phyloP scores from a whole-genome alignment of 2,888 invertebrate species.

The Brachyopa scutellaris region DNA sequence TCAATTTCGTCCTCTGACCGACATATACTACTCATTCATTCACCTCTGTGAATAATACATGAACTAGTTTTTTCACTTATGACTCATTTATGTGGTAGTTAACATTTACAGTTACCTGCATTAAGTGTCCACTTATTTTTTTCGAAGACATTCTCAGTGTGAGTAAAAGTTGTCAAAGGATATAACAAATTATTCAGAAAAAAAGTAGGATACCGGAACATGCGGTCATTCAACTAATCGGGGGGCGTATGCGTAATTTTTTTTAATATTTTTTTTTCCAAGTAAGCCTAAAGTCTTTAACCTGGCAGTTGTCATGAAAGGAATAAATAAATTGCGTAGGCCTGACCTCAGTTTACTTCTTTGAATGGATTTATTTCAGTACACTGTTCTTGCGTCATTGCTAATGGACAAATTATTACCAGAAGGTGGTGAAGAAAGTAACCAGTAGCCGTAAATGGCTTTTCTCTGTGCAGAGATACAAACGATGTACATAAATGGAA shows the following conservation, averaged over 20 bases:
- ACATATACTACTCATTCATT: conserved; percentile 29
- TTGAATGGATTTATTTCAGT: no score
- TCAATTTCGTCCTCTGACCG: conserved; percentile 46
- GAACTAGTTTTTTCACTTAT: conserved; percentile 34
- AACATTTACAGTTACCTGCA: conserved; percentile 13
- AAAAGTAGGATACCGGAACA: conserved; percentile 22
- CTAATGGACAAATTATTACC: neutral
- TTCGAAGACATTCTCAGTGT: conserved; percentile 1
- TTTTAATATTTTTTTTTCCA: neutral
- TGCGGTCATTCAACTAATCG: conserved; percentile 41
- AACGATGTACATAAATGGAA: no score
- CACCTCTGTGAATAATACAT: conserved; percentile 40
- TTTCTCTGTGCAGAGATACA: neutral
- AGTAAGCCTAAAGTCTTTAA: conserved; percentile 4
- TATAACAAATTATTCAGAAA: conserved; percentile 6
- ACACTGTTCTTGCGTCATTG: conserved; percentile 61
- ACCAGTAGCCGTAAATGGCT: conserved; percentile 17
- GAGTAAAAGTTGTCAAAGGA: conserved; percentile 26
- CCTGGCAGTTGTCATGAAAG: neutral
- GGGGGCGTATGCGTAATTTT: conserved; percentile 60
- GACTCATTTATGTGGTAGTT: conserved; percentile 31
- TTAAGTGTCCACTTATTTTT: conserved; percentile 27
- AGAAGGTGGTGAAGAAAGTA: conserved; percentile 51
- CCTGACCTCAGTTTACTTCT: no score
- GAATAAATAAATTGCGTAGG: conserved; percentile 4